Conservation (phyloP, 2,797 vertebrate species). For the Crenuchus spilurus region DNA sequence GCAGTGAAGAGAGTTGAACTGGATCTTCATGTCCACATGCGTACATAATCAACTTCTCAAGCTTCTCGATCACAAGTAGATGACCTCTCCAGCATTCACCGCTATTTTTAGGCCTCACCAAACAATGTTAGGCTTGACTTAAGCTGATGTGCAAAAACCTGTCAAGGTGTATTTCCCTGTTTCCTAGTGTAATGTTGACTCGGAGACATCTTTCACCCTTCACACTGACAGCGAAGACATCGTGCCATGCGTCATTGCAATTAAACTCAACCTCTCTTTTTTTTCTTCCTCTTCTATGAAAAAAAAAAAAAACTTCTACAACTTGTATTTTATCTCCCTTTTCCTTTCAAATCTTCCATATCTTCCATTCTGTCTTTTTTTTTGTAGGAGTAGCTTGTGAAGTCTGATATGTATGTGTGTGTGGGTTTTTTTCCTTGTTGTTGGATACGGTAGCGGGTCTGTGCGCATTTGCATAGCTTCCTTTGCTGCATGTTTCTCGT, state of each 20-base stretch:
- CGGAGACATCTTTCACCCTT: conserved; percentile 11
- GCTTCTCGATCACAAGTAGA: conserved; percentile 77
- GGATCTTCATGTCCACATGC: conserved; percentile 32
- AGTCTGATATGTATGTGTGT: conserved; percentile 32
- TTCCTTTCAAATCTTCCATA: conserved; percentile 55
- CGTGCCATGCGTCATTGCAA: conserved; percentile 50
- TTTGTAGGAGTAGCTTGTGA: conserved; percentile 42
- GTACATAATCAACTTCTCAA: conserved; percentile 44
- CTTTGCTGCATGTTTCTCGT: conserved; percentile 60
- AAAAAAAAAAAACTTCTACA: conserved; percentile 31
- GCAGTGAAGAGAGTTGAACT: conserved; percentile 35
- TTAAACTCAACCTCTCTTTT: conserved; percentile 62
- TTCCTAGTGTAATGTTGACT: conserved; percentile 39
- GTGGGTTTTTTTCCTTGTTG: conserved; percentile 46
- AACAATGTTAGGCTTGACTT: conserved; percentile 68
- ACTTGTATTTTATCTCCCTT: conserved; percentile 57
- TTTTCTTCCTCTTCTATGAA: conserved; percentile 49
- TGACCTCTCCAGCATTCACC: conserved; percentile 59
- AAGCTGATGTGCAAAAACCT: conserved; percentile 72
- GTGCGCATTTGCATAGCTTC: conserved; percentile 70
- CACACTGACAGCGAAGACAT: conserved; percentile 44
- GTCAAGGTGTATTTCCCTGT: conserved; percentile 63
- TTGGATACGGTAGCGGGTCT: conserved; percentile 47
- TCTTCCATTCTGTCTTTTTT: conserved; percentile 40
- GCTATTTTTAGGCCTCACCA: conserved; percentile 79